Percentiles rank a stretch among this genome's conserved stretches.
Evolutionary conservation across 2,888 invertebrate genomes (phyloP).

Genomic region (Hecatera dysodea): DNA sequence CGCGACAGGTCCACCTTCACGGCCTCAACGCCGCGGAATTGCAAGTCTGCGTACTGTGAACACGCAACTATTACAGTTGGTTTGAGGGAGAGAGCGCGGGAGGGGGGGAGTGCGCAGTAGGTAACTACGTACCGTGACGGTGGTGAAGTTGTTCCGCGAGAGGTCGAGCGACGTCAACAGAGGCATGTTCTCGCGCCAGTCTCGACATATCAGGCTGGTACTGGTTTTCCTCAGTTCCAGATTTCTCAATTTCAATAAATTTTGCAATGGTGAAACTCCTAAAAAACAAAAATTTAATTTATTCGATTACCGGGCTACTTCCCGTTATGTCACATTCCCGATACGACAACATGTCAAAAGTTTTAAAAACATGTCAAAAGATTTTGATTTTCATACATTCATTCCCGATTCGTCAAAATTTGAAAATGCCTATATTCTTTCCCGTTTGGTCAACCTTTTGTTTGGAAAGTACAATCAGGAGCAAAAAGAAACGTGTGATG

Average conservation of each 20-base stretch:
- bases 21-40: slow-evolving; percentile 14
- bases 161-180: slow-evolving; percentile 44
- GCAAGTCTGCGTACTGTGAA: slow-evolving; percentile 53
- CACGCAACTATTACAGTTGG: background rate
- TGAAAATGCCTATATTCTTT: no score
- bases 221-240: slow-evolving; percentile 42
- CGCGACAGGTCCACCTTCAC: slow-evolving; percentile 24
- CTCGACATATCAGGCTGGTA: slow-evolving; percentile 47
- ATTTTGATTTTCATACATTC: no score
- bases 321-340: no score
- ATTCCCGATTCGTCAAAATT: no score
- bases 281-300: background rate
- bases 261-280: slow-evolving; percentile 49
- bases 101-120: background rate
- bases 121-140: slow-evolving; percentile 48
- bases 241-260: slow-evolving; percentile 14
- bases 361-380: no score
- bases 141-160: slow-evolving; percentile 34
- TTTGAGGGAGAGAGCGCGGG: no score
- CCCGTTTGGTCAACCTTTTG: no score
- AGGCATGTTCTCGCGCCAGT: slow-evolving; percentile 50
- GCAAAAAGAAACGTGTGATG: no score
- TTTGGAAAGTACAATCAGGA: no score
- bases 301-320: no score
- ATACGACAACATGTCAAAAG: no score